Evolutionary conservation across 2,888 invertebrate species (phyloP).

Genomic region (Nephrocerus scutellatus): DNA sequence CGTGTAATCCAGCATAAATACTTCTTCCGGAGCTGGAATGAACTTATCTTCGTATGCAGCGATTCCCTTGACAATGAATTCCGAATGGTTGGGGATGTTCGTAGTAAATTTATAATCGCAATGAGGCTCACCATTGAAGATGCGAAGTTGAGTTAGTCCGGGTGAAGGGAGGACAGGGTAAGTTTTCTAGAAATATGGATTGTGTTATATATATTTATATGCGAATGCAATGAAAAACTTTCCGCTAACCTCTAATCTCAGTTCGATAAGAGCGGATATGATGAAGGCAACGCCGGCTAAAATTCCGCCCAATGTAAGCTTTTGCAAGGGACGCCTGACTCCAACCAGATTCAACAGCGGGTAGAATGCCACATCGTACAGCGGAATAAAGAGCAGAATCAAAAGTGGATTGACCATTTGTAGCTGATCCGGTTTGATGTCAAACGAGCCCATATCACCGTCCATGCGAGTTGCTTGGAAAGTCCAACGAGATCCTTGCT

Average conservation of each 20-base stretch:
- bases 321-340: conserved; percentile 69
- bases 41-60: conserved; percentile 29
- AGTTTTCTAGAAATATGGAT: conserved; percentile 51
- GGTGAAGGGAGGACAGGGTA: conserved; percentile 56
- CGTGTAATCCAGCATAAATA: conserved; percentile 13
- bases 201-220: too few relatives aligned
- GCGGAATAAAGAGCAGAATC: conserved; percentile 77
- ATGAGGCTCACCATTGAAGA: conserved; percentile 58
- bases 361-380: conserved; percentile 74
- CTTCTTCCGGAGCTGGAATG: conserved; percentile 21
- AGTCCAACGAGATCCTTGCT: conserved; percentile 89
- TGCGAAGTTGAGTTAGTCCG: conserved; percentile 59
- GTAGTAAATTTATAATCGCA: conserved; percentile 44
- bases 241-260: conserved; percentile 59
- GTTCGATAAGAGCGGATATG: conserved; percentile 79
- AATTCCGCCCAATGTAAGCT: conserved; percentile 80
- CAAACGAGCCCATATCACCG: conserved; percentile 66
- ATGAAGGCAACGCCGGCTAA: conserved; percentile 79
- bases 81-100: conserved; percentile 20
- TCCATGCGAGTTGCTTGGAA: conserved; percentile 87
- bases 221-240: not conserved
- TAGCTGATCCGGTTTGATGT: conserved; percentile 88
- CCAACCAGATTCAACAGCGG: conserved; percentile 66
- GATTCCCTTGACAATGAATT: conserved; percentile 25
- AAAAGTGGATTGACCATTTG: conserved; percentile 85